Evolutionary conservation across 2,113 vertebrate genomes (phyloP).

Genomic region (Oryctolagus cuniculus): DNA sequence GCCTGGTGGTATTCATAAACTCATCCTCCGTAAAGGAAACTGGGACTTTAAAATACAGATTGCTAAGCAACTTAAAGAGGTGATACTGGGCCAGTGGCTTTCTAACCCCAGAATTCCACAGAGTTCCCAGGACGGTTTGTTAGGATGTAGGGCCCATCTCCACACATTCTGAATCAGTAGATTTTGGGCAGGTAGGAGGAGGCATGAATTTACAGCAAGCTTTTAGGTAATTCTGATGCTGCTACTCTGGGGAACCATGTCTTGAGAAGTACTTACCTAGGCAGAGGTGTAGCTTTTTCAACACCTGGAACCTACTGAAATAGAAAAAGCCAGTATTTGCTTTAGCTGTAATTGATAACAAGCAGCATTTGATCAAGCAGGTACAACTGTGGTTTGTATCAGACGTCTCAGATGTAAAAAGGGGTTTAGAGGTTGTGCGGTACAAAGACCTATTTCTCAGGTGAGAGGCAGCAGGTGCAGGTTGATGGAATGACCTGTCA

Average conservation of each 20-base stretch:
- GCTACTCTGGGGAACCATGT: not conserved
- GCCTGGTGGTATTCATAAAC: not conserved
- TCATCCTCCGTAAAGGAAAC: not conserved
- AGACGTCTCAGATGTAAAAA: not conserved
- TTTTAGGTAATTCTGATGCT: not conserved
- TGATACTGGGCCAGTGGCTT: not conserved
- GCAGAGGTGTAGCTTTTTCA: not conserved
- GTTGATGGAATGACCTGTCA: not conserved
- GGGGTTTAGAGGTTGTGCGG: not conserved
- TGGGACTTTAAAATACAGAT: constrained; percentile 6
- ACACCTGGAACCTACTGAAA: not conserved
- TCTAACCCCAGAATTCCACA: not conserved
- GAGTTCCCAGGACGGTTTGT: not conserved
- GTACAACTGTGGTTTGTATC: not conserved
- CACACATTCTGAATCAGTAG: constrained; percentile 16
- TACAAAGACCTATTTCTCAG: not conserved
- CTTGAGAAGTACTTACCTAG: constrained; percentile 9
- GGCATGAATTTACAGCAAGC: not conserved
- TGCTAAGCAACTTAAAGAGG: not conserved
- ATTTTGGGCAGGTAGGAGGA: not conserved
- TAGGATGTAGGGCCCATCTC: not conserved
- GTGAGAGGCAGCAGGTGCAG: not conserved
- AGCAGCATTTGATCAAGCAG: not conserved
- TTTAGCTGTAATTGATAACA: constrained; percentile 27
- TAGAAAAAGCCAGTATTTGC: constrained; percentile 1